Conservation (phyloP, 2,888 invertebrate species). For the Sesamia inferens region DNA sequence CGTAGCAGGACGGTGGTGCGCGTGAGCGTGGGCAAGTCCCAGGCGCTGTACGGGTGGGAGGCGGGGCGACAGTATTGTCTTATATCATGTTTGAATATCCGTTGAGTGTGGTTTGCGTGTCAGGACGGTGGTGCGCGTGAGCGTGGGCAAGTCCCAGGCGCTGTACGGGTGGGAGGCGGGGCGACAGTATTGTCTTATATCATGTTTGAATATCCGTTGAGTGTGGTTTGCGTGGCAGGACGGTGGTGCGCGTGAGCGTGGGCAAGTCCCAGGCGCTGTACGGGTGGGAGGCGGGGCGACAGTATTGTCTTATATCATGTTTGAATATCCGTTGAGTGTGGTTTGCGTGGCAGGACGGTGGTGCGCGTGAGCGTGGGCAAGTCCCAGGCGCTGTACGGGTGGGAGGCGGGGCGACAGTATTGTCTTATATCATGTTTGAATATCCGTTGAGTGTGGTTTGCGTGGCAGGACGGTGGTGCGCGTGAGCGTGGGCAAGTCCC, state of each 20-base stretch:
- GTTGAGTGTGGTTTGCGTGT: too few species aligned
- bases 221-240: constrained; percentile 85
- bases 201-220: neutral
- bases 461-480: constrained; percentile 95
- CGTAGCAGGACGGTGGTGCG: constrained; percentile 95
- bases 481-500: constrained; percentile 97
- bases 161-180: constrained; percentile 95
- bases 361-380: constrained; percentile 98
- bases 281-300: constrained; percentile 93
- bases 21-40: constrained; percentile 97
- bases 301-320: constrained; percentile 63
- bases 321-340: neutral
- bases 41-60: constrained; percentile 96
- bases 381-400: constrained; percentile 97
- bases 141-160: constrained; percentile 97
- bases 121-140: constrained; percentile 97
- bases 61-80: constrained; percentile 89
- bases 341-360: constrained; percentile 92
- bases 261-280: constrained; percentile 98
- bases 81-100: neutral
- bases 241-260: constrained; percentile 97
- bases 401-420: constrained; percentile 91
- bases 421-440: neutral
- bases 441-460: too few species aligned
- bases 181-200: constrained; percentile 79